Percentiles rank a stretch among this genome's conserved stretches.
Evolutionary conservation across 2,797 vertebrate genomes (phyloP).

Genomic region (Zalophus californianus): DNA sequence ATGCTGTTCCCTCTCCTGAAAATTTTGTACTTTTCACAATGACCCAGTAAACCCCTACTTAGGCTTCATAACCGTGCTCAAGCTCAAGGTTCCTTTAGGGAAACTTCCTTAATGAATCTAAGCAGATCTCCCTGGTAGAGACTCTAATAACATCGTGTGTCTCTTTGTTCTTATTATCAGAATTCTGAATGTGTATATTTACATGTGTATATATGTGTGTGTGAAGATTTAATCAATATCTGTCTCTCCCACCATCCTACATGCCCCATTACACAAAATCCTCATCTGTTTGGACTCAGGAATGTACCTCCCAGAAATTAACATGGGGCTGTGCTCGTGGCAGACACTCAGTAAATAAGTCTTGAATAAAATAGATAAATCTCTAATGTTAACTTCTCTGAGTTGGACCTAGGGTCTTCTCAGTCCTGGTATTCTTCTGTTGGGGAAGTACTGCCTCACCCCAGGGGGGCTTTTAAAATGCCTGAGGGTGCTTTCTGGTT

Average conservation of each 20-base stretch:
- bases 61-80: background rate
- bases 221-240: constrained; percentile 35
- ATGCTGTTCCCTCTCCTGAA: background rate
- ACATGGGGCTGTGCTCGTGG: background rate
- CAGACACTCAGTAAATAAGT: background rate
- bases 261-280: background rate
- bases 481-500: background rate
- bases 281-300: background rate
- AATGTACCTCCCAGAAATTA: background rate
- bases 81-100: background rate
- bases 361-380: constrained; percentile 30
- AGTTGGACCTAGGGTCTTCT: background rate
- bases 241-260: background rate
- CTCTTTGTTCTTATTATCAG: constrained; percentile 29
- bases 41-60: background rate
- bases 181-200: background rate
- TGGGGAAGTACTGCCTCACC: background rate
- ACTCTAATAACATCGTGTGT: background rate
- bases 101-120: background rate
- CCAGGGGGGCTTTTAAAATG: background rate
- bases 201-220: background rate
- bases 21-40: background rate
- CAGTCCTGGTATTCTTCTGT: background rate
- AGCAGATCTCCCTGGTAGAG: constrained; percentile 11
- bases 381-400: background rate